These are phyloP conservation scores for Nycteola revayana DNA, from an alignment of 2,888 invertebrate species.

Conservation along the genomic window DNA sequence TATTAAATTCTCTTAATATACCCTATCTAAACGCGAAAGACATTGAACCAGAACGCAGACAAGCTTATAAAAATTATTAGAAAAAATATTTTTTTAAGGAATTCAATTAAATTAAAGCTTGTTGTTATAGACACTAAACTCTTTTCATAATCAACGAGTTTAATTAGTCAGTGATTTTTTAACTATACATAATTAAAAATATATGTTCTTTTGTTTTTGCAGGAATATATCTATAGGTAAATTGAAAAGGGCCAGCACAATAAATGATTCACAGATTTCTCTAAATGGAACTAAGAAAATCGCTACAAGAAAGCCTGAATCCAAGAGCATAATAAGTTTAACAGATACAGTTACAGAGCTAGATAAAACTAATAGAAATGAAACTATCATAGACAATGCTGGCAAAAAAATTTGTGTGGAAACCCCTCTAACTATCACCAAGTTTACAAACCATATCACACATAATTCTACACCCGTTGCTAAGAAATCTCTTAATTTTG, in stretches of 20 bases:
- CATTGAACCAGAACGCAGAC: too few species aligned
- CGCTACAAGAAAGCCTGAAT: conserved; percentile 17
- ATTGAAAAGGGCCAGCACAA: conserved; percentile 37
- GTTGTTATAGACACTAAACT: too few species aligned
- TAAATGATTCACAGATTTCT: conserved; percentile 32
- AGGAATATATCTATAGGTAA: conserved; percentile 51
- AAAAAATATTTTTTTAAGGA: too few species aligned
- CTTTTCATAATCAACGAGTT: too few species aligned
- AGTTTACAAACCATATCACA: conserved; percentile 61
- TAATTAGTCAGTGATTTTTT: too few species aligned
- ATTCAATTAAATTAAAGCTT: too few species aligned
- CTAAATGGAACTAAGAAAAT: conserved; percentile 22
- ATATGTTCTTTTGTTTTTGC: conserved; percentile 32
- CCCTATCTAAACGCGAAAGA: too few species aligned
- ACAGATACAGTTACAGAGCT: conserved; percentile 44
- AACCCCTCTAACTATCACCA: conserved; percentile 62
- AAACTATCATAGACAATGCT: conserved; percentile 38
- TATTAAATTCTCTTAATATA: too few species aligned
- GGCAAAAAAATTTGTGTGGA: conserved; percentile 40
- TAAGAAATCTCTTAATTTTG: conserved; percentile 65
- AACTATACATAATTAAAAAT: too few species aligned
- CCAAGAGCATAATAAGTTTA: conserved; percentile 47
- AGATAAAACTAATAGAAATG: conserved; percentile 36
- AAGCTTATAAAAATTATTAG: too few species aligned
- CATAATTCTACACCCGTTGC: conserved; percentile 70